Conservation (phyloP, 2,113 vertebrate species). For the Eretmodus cyanostictus region DNA sequence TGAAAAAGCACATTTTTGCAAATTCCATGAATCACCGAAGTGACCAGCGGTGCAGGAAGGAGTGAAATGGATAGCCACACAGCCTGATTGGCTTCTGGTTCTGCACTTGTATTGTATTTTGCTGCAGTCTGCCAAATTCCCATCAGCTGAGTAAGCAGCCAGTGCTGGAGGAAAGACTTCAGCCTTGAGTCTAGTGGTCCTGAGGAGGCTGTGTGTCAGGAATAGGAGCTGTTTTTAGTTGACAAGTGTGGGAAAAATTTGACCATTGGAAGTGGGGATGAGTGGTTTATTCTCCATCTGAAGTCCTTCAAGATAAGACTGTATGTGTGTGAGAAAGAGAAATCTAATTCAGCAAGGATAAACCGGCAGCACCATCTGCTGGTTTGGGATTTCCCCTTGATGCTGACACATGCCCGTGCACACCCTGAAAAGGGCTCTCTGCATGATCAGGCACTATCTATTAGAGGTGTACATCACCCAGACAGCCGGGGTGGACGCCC, state of each 20-base stretch:
- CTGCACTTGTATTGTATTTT: slow-evolving; percentile 16
- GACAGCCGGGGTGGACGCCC: background rate
- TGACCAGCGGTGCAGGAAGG: background rate
- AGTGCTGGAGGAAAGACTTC: background rate
- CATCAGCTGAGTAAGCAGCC: slow-evolving; percentile 22
- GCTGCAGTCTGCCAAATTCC: slow-evolving; percentile 14
- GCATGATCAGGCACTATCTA: background rate
- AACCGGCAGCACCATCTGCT: slow-evolving; percentile 50
- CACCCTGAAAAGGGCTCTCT: background rate
- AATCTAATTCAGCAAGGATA: background rate
- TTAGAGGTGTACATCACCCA: background rate
- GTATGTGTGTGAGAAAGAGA: background rate
- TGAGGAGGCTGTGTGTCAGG: background rate
- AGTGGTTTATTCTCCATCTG: slow-evolving; percentile 29
- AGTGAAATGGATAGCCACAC: background rate
- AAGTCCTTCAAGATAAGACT: slow-evolving; percentile 18
- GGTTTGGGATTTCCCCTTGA: background rate
- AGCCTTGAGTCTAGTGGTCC: background rate
- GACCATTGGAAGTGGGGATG: background rate
- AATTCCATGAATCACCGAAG: background rate
- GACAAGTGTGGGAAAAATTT: background rate
- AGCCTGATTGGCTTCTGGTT: background rate
- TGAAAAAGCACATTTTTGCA: background rate
- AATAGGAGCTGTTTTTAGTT: background rate
- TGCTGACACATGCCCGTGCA: background rate